Conservation (phyloP, 2,797 vertebrate species). For the Oryzias sinensis region DNA sequence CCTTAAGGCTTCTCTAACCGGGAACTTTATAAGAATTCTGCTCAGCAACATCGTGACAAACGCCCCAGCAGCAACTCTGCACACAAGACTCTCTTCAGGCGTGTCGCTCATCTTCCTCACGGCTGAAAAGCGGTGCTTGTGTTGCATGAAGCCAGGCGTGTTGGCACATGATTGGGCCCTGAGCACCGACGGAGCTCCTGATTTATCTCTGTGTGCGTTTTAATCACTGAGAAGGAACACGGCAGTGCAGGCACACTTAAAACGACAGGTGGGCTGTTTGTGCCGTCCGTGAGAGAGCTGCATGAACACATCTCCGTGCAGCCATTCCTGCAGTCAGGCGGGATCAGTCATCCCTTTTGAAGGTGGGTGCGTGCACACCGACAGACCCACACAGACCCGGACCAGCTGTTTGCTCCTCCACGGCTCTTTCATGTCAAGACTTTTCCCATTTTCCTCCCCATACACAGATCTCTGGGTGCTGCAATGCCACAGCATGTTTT, state of each 20-base stretch:
- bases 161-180: conserved; percentile 31
- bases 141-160: conserved; percentile 42
- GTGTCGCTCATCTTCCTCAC: conserved; percentile 6
- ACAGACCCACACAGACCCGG: conserved; percentile 40
- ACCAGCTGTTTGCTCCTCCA: conserved; percentile 69
- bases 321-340: conserved; percentile 61
- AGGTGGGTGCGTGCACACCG: conserved; percentile 52
- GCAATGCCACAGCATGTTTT: neutral
- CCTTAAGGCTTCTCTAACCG: too few relatives aligned
- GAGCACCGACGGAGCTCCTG: conserved; percentile 42
- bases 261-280: conserved; percentile 49
- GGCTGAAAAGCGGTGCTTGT: conserved; percentile 38
- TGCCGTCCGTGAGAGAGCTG: conserved; percentile 11
- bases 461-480: conserved; percentile 22
- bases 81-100: conserved; percentile 2
- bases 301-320: conserved; percentile 22
- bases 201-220: conserved; percentile 59
- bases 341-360: conserved; percentile 64
- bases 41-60: neutral
- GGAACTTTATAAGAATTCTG: too few relatives aligned
- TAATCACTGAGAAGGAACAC: conserved; percentile 42
- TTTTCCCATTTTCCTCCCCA: conserved; percentile 43
- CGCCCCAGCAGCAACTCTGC: neutral
- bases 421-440: conserved; percentile 64
- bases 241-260: conserved; percentile 30